Evolutionary conservation across 2,888 invertebrate species (phyloP).

Genomic region (Trichopria drosophilae): DNA sequence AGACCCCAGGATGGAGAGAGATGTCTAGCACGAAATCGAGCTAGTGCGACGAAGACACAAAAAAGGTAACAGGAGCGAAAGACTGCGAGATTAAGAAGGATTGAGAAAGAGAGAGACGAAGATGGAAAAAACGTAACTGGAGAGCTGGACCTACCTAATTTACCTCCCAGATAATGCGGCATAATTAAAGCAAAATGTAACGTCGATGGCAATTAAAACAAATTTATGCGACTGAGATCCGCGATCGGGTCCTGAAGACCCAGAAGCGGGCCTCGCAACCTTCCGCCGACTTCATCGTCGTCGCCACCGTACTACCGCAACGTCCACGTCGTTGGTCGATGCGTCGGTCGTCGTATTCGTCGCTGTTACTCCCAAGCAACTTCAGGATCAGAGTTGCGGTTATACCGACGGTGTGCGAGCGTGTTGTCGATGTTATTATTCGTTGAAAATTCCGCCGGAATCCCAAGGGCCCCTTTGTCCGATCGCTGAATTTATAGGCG

Average conservation of each 20-base stretch:
- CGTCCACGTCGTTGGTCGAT: no score
- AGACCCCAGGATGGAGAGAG: not conserved
- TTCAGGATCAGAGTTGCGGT: no score
- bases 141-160: conserved; percentile 59
- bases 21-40: conserved; percentile 15
- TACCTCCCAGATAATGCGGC: conserved; percentile 60
- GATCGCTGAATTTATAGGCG: conserved; percentile 27
- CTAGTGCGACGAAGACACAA: conserved; percentile 12
- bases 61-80: conserved; percentile 9
- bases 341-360: conserved; percentile 8
- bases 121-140: conserved; percentile 28
- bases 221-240: conserved; percentile 60
- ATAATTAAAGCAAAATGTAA: conserved; percentile 60
- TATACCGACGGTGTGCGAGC: no score
- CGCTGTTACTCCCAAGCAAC: no score
- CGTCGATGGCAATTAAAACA: conserved; percentile 60
- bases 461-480: conserved; percentile 31
- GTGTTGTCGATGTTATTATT: no score
- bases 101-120: conserved; percentile 24
- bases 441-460: conserved; percentile 22
- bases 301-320: conserved; percentile 30
- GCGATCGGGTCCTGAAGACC: conserved; percentile 54
- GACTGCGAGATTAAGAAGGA: conserved; percentile 32
- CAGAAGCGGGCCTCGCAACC: conserved; percentile 42
- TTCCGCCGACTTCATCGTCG: conserved; percentile 33